A percentile compares a stretch with the other conserved stretches of the same genome.
Evolutionary conservation across 2,888 invertebrate species (phyloP).

Genomic region (Metalampra italica): DNA sequence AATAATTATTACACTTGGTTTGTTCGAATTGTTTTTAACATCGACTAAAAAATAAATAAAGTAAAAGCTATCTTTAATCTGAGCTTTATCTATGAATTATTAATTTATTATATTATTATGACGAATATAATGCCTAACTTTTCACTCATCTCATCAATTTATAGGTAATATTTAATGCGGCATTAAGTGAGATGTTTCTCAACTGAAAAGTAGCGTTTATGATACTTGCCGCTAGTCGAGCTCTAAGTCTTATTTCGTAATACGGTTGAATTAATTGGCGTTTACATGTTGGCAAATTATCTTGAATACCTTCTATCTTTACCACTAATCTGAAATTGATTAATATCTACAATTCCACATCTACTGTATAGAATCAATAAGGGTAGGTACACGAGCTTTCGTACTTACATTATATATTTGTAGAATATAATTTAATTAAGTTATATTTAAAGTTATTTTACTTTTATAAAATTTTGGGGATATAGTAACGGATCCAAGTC

Average conservation of each 20-base stretch:
- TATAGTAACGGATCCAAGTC: no score
- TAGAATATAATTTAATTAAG: neutral
- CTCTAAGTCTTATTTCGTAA: slow-evolving; percentile 47
- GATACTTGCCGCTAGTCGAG: slow-evolving; percentile 45
- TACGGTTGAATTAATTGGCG: slow-evolving; percentile 17
- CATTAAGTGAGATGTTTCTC: slow-evolving; percentile 17
- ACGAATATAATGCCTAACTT: neutral
- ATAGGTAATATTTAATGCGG: no score
- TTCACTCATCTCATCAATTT: neutral
- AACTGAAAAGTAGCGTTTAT: slow-evolving; percentile 7
- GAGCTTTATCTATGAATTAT: no score
- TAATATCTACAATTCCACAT: neutral
- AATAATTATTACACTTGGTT: no score
- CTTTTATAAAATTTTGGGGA: no score
- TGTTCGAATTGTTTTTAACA: no score
- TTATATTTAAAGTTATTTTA: no score
- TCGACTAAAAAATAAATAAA: no score
- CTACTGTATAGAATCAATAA: neutral
- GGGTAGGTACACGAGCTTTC: neutral
- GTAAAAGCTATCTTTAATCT: no score
- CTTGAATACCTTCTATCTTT: neutral
- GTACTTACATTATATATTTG: neutral
- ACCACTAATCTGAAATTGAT: neutral
- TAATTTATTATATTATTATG: no score
- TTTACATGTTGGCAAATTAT: neutral